Conservation (phyloP, 37 sponge, comb jelly and placozoan species). For the Aphrocallistes beatrix region DNA sequence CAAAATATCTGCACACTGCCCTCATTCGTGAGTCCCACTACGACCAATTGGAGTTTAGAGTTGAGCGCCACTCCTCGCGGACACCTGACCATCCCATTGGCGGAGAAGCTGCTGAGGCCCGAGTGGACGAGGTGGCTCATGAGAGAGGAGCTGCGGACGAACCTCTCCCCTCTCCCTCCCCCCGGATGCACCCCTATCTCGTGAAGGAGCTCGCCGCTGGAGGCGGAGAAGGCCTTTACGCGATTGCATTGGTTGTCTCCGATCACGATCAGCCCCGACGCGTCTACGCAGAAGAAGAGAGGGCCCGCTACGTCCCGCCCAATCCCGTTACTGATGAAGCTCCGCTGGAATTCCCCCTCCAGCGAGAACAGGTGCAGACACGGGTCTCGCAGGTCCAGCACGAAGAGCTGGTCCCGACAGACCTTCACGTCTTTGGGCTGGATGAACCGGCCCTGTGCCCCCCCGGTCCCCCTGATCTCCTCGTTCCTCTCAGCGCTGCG, state of each 20-base stretch:
- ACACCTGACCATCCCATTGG: background rate
- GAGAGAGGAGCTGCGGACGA: slow-evolving; percentile 7
- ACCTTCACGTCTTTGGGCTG: slow-evolving; percentile 13
- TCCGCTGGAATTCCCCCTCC: background rate
- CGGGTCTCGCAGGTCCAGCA: background rate
- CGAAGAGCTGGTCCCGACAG: background rate
- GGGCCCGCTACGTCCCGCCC: background rate
- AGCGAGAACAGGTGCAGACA: background rate
- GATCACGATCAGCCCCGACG: background rate
- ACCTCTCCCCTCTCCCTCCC: background rate
- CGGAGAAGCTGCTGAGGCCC: background rate
- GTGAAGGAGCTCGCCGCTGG: background rate
- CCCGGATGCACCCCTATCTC: background rate
- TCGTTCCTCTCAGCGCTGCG: background rate
- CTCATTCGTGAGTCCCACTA: background rate
- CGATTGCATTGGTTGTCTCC: background rate
- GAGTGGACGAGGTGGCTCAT: slow-evolving; percentile 4
- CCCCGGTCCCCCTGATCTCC: background rate
- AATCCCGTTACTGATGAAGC: background rate
- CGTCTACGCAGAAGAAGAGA: slow-evolving; percentile 8
- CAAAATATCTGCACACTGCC: background rate
- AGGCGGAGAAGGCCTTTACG: background rate
- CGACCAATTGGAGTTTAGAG: background rate
- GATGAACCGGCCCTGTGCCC: background rate
- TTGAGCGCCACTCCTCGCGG: background rate